Evolutionary conservation across 2,888 invertebrate genomes (phyloP), one percentile per base, ranked within the genome.

Genomic region (Lagria hirta): DNA sequence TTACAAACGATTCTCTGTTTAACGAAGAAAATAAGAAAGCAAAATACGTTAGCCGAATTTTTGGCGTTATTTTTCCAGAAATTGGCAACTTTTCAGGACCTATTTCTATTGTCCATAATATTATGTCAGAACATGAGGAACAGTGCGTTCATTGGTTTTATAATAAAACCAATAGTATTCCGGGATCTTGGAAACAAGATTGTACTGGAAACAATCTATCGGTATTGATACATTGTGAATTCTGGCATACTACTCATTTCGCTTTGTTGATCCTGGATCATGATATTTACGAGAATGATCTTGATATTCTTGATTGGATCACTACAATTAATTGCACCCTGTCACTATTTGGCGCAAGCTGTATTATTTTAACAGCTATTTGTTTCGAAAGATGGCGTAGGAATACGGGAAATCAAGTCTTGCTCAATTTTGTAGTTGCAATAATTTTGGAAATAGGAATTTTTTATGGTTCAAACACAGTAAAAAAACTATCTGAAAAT

Each of bases 331-430:
- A 78, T 8, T 78, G 78, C 54, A 62, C 63, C 8, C 33, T 78
- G 1, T 80, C 80, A 0, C 57, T 78, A 1, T 51, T 77, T 13
- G 79, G 81, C 1, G 54, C 80, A 1, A 40, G 67, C 2, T 53
- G 75, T 12, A 75, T 81, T 2, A 70, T 72, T 0, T 35, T 78
- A 4, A 81, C 80, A 0, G 79, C 77, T 0, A 45, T 71, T 1
- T 38, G 79, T 10, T 83, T 82, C 60, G 73, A 77, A 49, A 75
- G 78, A 27, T 81, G 84, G 78, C 71, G 84, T 17, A 71, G 76
- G 54, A 66, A 68, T 49, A 64, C 62, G 3, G 70, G 70, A 7
- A 70, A 69, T 38, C 60, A 62, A 46, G 66, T 70, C 14, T 49
- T 70, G n/a, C 43, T 68, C 1, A 64, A 70, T 36, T 68, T 67